These are phyloP conservation scores for Rhinella marina DNA, from an alignment of 2,797 vertebrate species.

Conservation along the genomic window DNA sequence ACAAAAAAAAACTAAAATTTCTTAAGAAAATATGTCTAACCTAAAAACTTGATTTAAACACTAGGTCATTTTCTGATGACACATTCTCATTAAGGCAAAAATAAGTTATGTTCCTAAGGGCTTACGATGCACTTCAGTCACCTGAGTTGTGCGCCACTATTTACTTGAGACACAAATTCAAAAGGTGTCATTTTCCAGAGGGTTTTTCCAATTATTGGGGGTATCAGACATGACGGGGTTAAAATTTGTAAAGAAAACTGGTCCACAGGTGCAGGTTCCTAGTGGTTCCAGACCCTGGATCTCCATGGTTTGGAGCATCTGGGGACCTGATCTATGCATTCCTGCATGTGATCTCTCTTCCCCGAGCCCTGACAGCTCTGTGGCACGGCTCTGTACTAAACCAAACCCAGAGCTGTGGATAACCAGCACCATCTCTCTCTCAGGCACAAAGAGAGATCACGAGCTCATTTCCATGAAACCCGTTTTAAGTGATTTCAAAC, in stretches of 20 bases:
- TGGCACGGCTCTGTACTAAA: conserved; percentile 50
- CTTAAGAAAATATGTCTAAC: no score
- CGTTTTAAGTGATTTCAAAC: conserved; percentile 61
- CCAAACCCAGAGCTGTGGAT: conserved; percentile 56
- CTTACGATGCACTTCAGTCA: no score
- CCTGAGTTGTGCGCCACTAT: no score
- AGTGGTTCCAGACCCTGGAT: neutral
- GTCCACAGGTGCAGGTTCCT: conserved; percentile 31
- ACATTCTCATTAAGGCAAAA: no score
- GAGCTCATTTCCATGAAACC: conserved; percentile 51
- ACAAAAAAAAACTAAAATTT: no score
- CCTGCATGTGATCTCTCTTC: conserved; percentile 23
- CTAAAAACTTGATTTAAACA: no score
- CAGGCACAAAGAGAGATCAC: conserved; percentile 31
- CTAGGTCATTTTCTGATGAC: no score
- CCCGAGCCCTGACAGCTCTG: conserved; percentile 40
- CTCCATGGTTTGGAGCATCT: neutral
- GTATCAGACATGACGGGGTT: neutral
- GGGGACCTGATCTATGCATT: conserved; percentile 50
- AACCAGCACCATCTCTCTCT: conserved; percentile 56
- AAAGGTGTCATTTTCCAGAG: no score
- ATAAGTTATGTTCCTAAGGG: no score
- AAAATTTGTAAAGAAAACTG: neutral
- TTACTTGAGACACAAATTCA: no score
- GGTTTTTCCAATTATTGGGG: no score